A percentile compares a stretch with the other conserved stretches of the same genome.
Conservation (phyloP, 2,113 vertebrate species). For the Pachycephala philippinensis region DNA sequence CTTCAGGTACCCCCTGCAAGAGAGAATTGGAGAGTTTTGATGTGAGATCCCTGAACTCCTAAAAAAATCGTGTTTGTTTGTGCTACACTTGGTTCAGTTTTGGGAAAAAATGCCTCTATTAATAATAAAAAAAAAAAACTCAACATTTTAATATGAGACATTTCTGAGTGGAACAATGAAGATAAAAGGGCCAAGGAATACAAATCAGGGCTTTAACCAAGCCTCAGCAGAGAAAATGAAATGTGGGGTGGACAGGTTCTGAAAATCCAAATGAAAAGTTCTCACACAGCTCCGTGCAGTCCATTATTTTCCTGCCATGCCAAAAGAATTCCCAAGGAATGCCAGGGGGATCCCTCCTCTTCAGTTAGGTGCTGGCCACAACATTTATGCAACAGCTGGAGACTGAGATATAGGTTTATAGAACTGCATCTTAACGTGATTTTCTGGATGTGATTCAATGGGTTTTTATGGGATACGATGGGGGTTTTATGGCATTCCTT, state of each 20-base stretch:
- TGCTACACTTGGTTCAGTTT: background rate
- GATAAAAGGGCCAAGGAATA: background rate
- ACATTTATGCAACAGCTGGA: background rate
- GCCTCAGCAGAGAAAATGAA: background rate
- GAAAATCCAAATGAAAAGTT: background rate
- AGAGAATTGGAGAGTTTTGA: background rate
- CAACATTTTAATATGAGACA: background rate
- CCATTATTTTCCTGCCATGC: background rate
- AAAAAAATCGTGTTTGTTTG: accelerated
- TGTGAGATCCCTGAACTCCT: background rate
- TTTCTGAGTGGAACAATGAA: background rate
- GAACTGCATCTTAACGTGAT: accelerated
- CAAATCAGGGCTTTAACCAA: background rate
- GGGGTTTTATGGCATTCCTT: background rate
- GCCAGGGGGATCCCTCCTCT: background rate
- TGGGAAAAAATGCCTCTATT: background rate
- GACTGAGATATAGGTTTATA: background rate
- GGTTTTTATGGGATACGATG: background rate
- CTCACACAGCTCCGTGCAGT: background rate
- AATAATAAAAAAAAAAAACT: background rate
- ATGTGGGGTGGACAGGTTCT: background rate
- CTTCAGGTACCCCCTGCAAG: constrained; percentile 48
- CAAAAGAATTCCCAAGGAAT: background rate
- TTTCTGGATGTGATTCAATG: accelerated
- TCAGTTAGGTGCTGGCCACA: background rate